Percentiles rank a stretch among this genome's conserved stretches.
These are phyloP conservation scores for Mastacembelus armatus DNA, from an alignment of 2,797 vertebrate genomes.

Conservation along the genomic window DNA sequence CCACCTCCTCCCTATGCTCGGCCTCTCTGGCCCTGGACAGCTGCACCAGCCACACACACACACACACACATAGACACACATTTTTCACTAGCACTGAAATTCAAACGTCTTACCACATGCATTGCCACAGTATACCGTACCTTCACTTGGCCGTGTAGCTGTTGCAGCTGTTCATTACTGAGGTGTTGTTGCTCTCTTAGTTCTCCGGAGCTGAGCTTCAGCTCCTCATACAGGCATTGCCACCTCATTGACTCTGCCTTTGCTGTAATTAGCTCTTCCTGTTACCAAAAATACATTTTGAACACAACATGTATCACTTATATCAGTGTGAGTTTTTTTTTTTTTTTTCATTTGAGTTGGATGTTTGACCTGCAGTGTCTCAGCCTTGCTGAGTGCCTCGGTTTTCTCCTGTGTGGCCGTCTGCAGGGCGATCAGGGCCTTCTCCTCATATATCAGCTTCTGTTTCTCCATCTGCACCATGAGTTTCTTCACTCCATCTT, in stretches of 20 bases:
- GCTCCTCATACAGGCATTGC: constrained; percentile 83
- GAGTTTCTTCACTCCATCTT: constrained; percentile 88
- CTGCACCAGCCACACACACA: constrained; percentile 71
- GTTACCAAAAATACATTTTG: constrained; percentile 31
- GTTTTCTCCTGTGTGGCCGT: constrained; percentile 89
- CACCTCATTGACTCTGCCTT: constrained; percentile 85
- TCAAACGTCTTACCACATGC: background rate
- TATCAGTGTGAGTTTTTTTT: background rate
- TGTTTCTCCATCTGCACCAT: constrained; percentile 93
- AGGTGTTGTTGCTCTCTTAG: constrained; percentile 79
- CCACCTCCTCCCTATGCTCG: constrained; percentile 75
- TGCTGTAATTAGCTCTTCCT: constrained; percentile 85
- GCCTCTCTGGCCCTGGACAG: constrained; percentile 77
- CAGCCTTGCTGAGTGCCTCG: constrained; percentile 83
- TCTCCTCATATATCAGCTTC: constrained; percentile 89
- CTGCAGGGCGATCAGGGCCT: constrained; percentile 88
- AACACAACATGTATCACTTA: too few species aligned
- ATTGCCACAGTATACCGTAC: constrained; percentile 63
- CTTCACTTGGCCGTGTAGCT: constrained; percentile 87
- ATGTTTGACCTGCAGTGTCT: constrained; percentile 86
- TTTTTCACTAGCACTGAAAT: background rate
- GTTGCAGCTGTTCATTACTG: constrained; percentile 81
- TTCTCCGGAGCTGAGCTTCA: constrained; percentile 78
- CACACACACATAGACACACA: background rate
- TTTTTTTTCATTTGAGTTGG: background rate